These are phyloP conservation scores for Coptodon bakossiorum DNA, from an alignment of 2,113 vertebrate genomes.

Conservation along the genomic window DNA sequence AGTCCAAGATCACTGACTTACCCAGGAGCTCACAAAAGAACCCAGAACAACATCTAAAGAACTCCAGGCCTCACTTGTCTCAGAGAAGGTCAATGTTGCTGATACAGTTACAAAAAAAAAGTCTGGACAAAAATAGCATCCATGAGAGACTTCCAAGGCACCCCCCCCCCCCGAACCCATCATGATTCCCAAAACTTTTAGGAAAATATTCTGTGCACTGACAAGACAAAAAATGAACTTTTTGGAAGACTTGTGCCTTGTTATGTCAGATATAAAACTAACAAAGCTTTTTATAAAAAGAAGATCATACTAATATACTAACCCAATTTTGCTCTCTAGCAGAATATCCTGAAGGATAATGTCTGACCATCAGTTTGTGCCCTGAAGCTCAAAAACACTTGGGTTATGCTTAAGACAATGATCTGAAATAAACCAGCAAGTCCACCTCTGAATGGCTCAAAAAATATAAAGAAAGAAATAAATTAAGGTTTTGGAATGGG, in stretches of 20 bases:
- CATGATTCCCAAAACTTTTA: neutral
- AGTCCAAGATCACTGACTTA: neutral
- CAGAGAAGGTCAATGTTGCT: neutral
- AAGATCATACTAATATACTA: neutral
- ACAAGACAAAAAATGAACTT: neutral
- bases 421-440: neutral
- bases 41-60: neutral
- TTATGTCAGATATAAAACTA: neutral
- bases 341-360: neutral
- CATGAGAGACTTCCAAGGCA: neutral
- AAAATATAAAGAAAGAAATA: neutral
- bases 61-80: neutral
- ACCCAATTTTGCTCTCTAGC: neutral
- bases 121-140: neutral
- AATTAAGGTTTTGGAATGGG: neutral
- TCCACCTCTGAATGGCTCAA: neutral
- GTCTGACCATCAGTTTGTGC: neutral
- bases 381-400: neutral
- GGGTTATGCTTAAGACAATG: neutral
- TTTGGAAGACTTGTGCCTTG: neutral
- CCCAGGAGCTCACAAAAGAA: neutral
- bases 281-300: neutral
- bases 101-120: neutral
- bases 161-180: accelerated
- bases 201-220: neutral